A percentile compares a stretch with the other conserved stretches of the same genome.
Evolutionary conservation across 2,888 invertebrate genomes (phyloP).

Genomic region (Idaea straminata): DNA sequence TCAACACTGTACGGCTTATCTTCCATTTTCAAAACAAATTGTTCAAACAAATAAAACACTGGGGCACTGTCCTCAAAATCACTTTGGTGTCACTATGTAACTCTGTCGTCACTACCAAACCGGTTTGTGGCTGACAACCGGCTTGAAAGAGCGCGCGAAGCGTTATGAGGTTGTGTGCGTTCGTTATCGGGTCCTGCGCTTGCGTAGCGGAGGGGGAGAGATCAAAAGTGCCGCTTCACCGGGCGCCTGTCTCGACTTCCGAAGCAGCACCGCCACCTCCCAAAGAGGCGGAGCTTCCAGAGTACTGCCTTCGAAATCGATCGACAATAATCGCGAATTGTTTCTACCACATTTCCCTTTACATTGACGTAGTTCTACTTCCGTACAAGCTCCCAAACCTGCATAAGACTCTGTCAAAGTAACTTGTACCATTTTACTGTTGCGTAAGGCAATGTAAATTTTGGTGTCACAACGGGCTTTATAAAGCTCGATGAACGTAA

Average conservation of each 20-base stretch:
- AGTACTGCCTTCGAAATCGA: conserved; percentile 75
- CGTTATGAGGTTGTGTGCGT: conserved; percentile 77
- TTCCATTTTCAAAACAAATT: conserved; percentile 68
- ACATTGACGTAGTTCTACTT: conserved; percentile 48
- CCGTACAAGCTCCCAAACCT: conserved; percentile 2
- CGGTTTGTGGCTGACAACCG: conserved; percentile 74
- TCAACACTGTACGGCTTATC: conserved; percentile 76
- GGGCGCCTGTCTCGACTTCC: conserved; percentile 75
- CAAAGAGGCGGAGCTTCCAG: conserved; percentile 70
- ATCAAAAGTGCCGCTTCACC: conserved; percentile 71
- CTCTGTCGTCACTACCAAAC: conserved; percentile 68
- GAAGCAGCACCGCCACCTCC: conserved; percentile 72
- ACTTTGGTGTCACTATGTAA: conserved; percentile 60
- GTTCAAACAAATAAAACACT: conserved; percentile 67
- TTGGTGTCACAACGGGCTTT: conserved; percentile 66
- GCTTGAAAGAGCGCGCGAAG: conserved; percentile 75
- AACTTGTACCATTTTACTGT: conserved; percentile 41
- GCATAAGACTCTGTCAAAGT: conserved; percentile 51
- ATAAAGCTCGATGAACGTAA: conserved; percentile 68
- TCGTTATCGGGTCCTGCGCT: conserved; percentile 62
- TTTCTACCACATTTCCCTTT: conserved; percentile 38
- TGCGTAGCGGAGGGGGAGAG: conserved; percentile 55
- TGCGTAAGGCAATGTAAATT: conserved; percentile 64
- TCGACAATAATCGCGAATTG: conserved; percentile 65
- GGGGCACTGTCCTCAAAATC: conserved; percentile 55